Evolutionary conservation across 2,888 invertebrate genomes (phyloP), one percentile per base, ranked within the genome.

Genomic region (Melieria omissa): DNA sequence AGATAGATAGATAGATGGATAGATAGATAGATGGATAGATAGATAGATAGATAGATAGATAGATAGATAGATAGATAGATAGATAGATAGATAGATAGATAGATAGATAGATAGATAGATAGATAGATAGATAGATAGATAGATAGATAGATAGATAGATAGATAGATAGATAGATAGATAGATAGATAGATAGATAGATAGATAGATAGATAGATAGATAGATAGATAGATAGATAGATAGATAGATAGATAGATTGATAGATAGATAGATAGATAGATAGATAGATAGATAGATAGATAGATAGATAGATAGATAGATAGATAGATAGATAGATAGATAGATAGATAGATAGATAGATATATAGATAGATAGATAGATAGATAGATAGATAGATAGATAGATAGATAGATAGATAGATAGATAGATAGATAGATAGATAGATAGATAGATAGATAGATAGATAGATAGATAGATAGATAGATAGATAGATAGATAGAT

Each of bases 1-100:
- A 47, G 47, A 47, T 47, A 47, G 47, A 47, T 47, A 47, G 47
- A 47, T n/a, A n/a, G n/a, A n/a, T n/a, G n/a, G n/a, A n/a, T n/a
- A n/a, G n/a, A n/a, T n/a, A n/a, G n/a, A n/a, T n/a, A n/a, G n/a
- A n/a, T n/a, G n/a, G n/a, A n/a, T n/a, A n/a, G n/a, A n/a, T n/a
- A n/a, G n/a, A n/a, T 47, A 47, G 47, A 47, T 47, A 47, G 47
- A 47, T 47, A 47, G 47, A 47, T 47, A 47, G 47, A 47, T 47
- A 47, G 47, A 47, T 47, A 47, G 47, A 47, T 47, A 47, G 47
- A 47, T 47, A 47, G 47, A 47, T 47, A 47, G 47, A 47, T 47
- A 47, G 47, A 47, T 47, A 47, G 47, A 47, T 47, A 47, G 47
- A 47, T 47, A 47, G 47, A 47, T 47, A 47, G 47, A 47, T 47